Percentiles rank a stretch among this genome's conserved stretches.
These are phyloP conservation scores for Salminus brasiliensis DNA, from an alignment of 2,113 vertebrate genomes.

Conservation along the genomic window DNA sequence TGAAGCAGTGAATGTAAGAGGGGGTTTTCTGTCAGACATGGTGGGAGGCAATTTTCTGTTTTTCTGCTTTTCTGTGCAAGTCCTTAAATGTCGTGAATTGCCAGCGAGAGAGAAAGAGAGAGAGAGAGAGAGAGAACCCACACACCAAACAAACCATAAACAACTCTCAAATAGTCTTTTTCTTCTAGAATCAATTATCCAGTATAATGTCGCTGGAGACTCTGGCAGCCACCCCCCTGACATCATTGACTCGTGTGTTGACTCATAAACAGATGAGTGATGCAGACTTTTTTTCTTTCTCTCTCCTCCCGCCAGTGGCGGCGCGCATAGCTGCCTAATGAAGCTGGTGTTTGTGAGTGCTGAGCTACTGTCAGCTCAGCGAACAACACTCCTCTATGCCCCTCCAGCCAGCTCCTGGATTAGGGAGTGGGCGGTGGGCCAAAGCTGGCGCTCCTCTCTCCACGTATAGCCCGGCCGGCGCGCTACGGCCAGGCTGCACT, in stretches of 20 bases:
- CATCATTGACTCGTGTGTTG: constrained; percentile 61
- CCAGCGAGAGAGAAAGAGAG: neutral
- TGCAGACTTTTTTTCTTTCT: constrained; percentile 48
- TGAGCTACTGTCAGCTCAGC: constrained; percentile 59
- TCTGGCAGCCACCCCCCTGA: constrained; percentile 54
- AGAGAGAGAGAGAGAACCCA: constrained; percentile 10
- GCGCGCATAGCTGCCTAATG: constrained; percentile 57
- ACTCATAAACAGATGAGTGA: constrained; percentile 66
- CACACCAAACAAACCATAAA: too few species aligned
- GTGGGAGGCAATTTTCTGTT: constrained; percentile 44
- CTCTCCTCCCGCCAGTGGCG: constrained; percentile 39
- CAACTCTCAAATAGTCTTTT: constrained; percentile 43
- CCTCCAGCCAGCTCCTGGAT: constrained; percentile 42
- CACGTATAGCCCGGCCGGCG: constrained; percentile 20
- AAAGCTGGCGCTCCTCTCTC: constrained; percentile 46
- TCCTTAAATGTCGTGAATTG: constrained; percentile 33
- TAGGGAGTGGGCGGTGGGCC: constrained; percentile 44
- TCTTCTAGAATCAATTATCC: constrained; percentile 58
- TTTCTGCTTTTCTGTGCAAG: constrained; percentile 45
- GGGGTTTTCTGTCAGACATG: constrained; percentile 32
- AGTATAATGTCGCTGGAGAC: constrained; percentile 50
- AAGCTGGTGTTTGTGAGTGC: constrained; percentile 58
- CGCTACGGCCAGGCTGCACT: constrained; percentile 14
- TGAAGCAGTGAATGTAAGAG: constrained; percentile 31
- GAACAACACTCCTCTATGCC: constrained; percentile 64